These are phyloP conservation scores for Merodon equestris DNA, from an alignment of 2,888 invertebrate species.

Conservation along the genomic window DNA sequence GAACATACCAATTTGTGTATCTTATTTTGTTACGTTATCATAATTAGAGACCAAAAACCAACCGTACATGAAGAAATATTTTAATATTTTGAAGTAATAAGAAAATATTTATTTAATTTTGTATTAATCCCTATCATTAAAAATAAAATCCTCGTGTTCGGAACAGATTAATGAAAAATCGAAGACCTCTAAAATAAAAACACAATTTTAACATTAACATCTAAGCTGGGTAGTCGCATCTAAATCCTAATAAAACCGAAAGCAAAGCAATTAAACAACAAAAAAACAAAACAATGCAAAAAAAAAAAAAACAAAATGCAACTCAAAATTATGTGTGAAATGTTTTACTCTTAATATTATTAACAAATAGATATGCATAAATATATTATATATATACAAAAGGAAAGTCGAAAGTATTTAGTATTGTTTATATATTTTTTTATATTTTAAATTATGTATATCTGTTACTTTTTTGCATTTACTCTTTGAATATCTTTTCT, in stretches of 20 bases:
- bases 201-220: constrained; percentile 74
- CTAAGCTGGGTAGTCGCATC: constrained; percentile 80
- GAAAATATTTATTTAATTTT: constrained; percentile 71
- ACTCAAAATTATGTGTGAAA: constrained; percentile 64
- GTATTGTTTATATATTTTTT: constrained; percentile 64
- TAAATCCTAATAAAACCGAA: constrained; percentile 75
- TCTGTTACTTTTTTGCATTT: constrained; percentile 61
- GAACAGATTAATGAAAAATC: constrained; percentile 69
- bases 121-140: constrained; percentile 68
- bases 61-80: no score
- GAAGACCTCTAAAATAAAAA: constrained; percentile 69
- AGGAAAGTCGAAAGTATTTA: constrained; percentile 40
- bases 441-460: constrained; percentile 58
- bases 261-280: constrained; percentile 68
- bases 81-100: no score
- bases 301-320: constrained; percentile 52
- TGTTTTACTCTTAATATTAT: constrained; percentile 65
- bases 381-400: constrained; percentile 58
- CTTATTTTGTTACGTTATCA: constrained; percentile 69
- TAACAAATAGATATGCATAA: constrained; percentile 64
- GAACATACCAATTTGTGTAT: constrained; percentile 26
- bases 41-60: constrained; percentile 69
- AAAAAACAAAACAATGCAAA: no score
- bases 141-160: constrained; percentile 66
- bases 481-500: constrained; percentile 57